Conservation (phyloP, 2,888 invertebrate genomes). For the Plebejus anna region DNA sequence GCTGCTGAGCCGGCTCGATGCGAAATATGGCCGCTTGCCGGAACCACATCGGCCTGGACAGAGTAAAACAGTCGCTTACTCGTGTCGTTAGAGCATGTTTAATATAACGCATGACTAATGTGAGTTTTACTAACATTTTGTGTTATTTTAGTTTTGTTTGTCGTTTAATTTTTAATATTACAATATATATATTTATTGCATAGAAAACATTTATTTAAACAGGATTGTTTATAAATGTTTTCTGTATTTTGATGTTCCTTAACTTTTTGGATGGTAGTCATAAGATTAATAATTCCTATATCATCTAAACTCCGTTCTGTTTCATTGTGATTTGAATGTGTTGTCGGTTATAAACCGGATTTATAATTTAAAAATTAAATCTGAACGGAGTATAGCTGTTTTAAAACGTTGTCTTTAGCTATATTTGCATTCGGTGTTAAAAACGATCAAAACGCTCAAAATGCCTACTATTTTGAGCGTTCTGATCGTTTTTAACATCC, state of each 20-base stretch:
- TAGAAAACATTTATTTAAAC: neutral
- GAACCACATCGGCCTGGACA: slow-evolving; percentile 71
- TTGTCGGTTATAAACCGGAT: too few species aligned
- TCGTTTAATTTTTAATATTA: slow-evolving; percentile 18
- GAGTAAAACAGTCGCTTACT: slow-evolving; percentile 59
- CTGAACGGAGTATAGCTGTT: neutral
- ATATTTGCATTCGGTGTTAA: neutral
- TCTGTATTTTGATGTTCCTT: neutral
- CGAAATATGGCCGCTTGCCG: slow-evolving; percentile 85
- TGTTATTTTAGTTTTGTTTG: slow-evolving; percentile 22
- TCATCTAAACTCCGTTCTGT: neutral
- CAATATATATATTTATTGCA: neutral
- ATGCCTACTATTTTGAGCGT: too few species aligned
- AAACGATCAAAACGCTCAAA: too few species aligned
- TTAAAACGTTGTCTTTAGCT: neutral
- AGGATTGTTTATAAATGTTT: neutral
- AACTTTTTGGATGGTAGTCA: neutral
- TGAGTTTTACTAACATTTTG: slow-evolving; percentile 53
- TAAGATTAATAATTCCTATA: neutral
- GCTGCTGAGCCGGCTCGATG: slow-evolving; percentile 84
- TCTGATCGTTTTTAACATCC: too few species aligned
- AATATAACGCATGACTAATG: slow-evolving; percentile 66
- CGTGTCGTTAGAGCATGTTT: slow-evolving; percentile 28
- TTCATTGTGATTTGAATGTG: neutral
- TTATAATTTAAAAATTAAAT: too few species aligned